Evolutionary conservation across 23 tunicate genomes (phyloP), one percentile per base, ranked within the genome.

Genomic region (Halocynthia aurantium): DNA sequence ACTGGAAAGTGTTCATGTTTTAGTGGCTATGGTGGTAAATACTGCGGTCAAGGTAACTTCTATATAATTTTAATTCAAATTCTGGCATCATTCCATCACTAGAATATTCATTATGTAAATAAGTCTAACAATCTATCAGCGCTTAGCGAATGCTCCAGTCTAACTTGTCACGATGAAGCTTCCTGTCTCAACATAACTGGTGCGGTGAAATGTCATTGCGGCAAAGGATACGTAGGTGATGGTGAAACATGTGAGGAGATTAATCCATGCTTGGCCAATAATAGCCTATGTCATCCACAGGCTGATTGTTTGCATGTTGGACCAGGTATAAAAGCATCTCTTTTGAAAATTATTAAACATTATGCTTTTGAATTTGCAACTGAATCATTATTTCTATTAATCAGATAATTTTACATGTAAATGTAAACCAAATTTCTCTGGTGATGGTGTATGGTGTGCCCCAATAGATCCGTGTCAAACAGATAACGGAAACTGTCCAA

Each of bases 391-490:
- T 60, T 60, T 60, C 17, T 15, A 15, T 51, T 10, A 56, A 68
- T 17, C 84, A 90, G 96, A 72, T 6, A 57, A 61, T 40, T 90
- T 77, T 44, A 49, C 52, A 9, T 90, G 97, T 61, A 54, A 44
- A 50, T 90, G 97, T 67, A 77, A 72, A 6, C 22, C 49, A 7
- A 87, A 84, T 5, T 90, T 52, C 58, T 2, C 81, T 8, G 97
- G 97, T n/a, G 97, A 90, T 57, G 97, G 97, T 8, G 22, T 18
- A 21, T 85, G 77, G 79, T 90, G 97, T 66, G 70, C 65, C 53
- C 81, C 97, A 53, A 77, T 85, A 22, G 97, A 90, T 77, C 97
- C 90, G 6, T 90, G 97, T 56, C 97, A 90, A 61, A 63, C 72
- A 62, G 77, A 85, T 63, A 81, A 76, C 6, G 97, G 90, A 6